Conservation (phyloP, 2,888 invertebrate genomes). For the Oscheius sp. region DNA sequence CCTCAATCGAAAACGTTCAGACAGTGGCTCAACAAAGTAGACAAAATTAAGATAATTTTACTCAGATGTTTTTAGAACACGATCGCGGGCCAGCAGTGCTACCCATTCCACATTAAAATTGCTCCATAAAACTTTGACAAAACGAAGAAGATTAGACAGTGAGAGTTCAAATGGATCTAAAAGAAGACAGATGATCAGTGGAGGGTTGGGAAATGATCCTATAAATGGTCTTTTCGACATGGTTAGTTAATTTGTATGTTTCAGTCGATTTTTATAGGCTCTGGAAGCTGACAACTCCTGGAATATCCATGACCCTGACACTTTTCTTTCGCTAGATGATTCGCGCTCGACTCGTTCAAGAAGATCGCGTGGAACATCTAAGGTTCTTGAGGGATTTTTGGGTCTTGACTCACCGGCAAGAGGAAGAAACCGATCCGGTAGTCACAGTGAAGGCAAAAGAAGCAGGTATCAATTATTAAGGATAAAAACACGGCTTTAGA, state of each 20-base stretch:
- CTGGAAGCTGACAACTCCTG: slow-evolving; percentile 5
- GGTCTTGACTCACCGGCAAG: slow-evolving; percentile 7
- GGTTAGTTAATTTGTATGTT: not conserved
- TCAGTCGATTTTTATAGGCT: not conserved
- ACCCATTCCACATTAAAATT: slow-evolving; percentile 38
- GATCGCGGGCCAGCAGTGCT: slow-evolving; percentile 50
- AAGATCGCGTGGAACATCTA: slow-evolving; percentile 43
- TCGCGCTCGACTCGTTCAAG: slow-evolving; percentile 48
- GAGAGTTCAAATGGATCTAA: slow-evolving; percentile 30
- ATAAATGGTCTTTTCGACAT: not conserved
- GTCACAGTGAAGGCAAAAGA: slow-evolving; percentile 37
- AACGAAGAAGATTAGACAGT: slow-evolving; percentile 25
- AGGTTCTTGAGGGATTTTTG: slow-evolving; percentile 43
- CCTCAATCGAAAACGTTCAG: slow-evolving; percentile 28
- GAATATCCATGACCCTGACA: slow-evolving; percentile 7
- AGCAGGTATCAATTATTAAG: slow-evolving; percentile 5
- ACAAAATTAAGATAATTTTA: not conserved
- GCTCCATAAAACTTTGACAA: slow-evolving; percentile 25
- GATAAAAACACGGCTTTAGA: not conserved
- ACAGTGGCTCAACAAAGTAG: slow-evolving; percentile 43
- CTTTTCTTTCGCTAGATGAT: slow-evolving; percentile 29
- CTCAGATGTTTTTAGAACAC: slow-evolving; percentile 30
- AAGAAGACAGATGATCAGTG: slow-evolving; percentile 32
- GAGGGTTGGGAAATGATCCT: slow-evolving; percentile 9
- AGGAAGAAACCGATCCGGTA: slow-evolving; percentile 37